These are phyloP conservation scores for Paradisaea rubra DNA, from an alignment of 2,113 vertebrate species.

Conservation along the genomic window DNA sequence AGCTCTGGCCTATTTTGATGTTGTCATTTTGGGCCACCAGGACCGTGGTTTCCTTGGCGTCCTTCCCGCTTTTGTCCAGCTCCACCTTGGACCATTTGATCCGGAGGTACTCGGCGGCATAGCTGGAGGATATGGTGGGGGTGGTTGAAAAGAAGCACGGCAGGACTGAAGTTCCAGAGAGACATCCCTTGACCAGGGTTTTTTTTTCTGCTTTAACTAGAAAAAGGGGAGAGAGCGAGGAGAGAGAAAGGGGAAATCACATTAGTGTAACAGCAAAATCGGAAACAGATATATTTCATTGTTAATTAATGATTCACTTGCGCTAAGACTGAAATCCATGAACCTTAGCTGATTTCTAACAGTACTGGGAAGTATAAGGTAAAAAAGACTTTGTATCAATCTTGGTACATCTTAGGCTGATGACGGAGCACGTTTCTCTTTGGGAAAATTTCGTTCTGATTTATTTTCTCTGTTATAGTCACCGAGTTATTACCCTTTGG, in stretches of 20 bases:
- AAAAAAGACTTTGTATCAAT: background rate
- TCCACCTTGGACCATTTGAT: constrained; percentile 96
- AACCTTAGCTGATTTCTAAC: background rate
- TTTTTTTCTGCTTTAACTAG: constrained; percentile 68
- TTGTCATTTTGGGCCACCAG: constrained; percentile 89
- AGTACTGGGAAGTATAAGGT: background rate
- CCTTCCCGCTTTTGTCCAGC: constrained; percentile 70
- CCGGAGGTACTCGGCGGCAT: constrained; percentile 79
- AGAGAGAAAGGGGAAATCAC: background rate
- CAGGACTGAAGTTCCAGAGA: constrained; percentile 86
- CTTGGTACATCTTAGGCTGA: background rate
- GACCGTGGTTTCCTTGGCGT: constrained; percentile 83
- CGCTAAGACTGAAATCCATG: background rate
- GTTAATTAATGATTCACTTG: background rate
- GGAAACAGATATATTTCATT: background rate
- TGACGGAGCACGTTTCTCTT: accelerated
- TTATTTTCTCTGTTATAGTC: background rate
- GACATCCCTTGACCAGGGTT: constrained; percentile 77
- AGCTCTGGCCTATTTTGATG: constrained; percentile 87
- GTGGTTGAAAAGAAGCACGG: constrained; percentile 89
- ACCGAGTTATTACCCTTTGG: background rate
- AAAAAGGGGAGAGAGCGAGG: background rate
- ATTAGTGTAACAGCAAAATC: background rate
- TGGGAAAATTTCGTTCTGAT: background rate
- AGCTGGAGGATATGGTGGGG: constrained; percentile 77